A percentile compares a stretch with the other conserved stretches of the same genome.
Conservation (phyloP, 2,113 vertebrate species). For the Platysteira castanea region DNA sequence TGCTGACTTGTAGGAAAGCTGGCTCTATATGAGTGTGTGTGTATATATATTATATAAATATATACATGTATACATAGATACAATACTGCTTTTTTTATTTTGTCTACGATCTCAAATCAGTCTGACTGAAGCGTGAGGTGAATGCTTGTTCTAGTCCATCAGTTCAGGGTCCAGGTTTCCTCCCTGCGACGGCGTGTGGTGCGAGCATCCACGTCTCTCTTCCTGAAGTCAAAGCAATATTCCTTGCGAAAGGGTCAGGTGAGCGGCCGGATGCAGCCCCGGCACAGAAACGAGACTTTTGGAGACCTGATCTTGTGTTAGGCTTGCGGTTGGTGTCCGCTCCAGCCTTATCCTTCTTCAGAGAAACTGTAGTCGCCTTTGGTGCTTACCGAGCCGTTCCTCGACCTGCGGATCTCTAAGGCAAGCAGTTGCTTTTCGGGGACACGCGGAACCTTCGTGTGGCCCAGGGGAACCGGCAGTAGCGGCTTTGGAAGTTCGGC, state of each 20-base stretch:
- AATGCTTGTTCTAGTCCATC: conserved; percentile 35
- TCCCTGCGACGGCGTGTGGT: background rate
- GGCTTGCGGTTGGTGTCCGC: conserved; percentile 41
- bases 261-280: background rate
- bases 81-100: conserved; percentile 70
- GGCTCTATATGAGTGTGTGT: conserved; percentile 66
- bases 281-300: background rate
- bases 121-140: conserved; percentile 61
- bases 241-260: conserved; percentile 39
- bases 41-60: conserved; percentile 75
- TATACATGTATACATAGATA: conserved; percentile 78
- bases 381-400: conserved; percentile 67
- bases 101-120: conserved; percentile 53
- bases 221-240: conserved; percentile 76
- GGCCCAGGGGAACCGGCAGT: background rate
- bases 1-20: conserved; percentile 73
- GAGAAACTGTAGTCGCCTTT: conserved; percentile 67
- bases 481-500: background rate
- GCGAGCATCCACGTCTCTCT: conserved; percentile 57
- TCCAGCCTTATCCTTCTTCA: conserved; percentile 67
- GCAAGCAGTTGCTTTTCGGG: conserved; percentile 56
- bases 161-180: conserved; percentile 32
- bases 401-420: conserved; percentile 57
- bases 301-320: conserved; percentile 32
- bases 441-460: background rate